phyloP scores from a whole-genome alignment of 2,888 invertebrate species.

The Omphaloscelis lunosa region DNA sequence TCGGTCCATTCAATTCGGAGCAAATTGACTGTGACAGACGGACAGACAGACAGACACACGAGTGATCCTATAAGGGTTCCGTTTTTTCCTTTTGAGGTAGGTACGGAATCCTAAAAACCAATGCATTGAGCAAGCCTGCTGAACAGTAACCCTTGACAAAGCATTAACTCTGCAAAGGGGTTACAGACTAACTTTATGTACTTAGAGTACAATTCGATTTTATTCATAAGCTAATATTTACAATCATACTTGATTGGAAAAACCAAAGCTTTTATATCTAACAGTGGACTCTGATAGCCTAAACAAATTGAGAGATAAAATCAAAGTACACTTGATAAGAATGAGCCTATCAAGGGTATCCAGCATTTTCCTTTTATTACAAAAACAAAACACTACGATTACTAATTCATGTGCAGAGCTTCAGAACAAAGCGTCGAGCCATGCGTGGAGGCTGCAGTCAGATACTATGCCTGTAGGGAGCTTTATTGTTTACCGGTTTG shows the following conservation, averaged over 20 bases:
- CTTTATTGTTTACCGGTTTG: neutral
- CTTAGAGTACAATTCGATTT: too few species aligned
- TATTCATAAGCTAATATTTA: too few species aligned
- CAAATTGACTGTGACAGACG: too few species aligned
- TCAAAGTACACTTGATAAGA: conserved; percentile 20
- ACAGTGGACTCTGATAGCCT: conserved; percentile 15
- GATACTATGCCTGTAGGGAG: neutral
- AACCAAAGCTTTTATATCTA: conserved; percentile 13
- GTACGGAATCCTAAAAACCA: too few species aligned
- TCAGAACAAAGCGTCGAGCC: conserved; percentile 17
- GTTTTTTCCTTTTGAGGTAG: too few species aligned
- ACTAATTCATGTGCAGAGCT: neutral
- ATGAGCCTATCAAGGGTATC: conserved; percentile 3
- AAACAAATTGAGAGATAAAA: conserved; percentile 35
- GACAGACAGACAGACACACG: too few species aligned
- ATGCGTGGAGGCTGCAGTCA: conserved; percentile 16
- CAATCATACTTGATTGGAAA: neutral
- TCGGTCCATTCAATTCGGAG: too few species aligned
- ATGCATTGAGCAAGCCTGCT: too few species aligned
- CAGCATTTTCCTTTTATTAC: neutral
- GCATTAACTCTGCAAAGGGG: too few species aligned
- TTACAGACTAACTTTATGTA: too few species aligned
- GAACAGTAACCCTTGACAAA: too few species aligned
- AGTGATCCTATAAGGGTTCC: too few species aligned
- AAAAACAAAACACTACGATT: conserved; percentile 12